Conservation (phyloP, 2,797 vertebrate genomes). For the Menidia menidia region DNA sequence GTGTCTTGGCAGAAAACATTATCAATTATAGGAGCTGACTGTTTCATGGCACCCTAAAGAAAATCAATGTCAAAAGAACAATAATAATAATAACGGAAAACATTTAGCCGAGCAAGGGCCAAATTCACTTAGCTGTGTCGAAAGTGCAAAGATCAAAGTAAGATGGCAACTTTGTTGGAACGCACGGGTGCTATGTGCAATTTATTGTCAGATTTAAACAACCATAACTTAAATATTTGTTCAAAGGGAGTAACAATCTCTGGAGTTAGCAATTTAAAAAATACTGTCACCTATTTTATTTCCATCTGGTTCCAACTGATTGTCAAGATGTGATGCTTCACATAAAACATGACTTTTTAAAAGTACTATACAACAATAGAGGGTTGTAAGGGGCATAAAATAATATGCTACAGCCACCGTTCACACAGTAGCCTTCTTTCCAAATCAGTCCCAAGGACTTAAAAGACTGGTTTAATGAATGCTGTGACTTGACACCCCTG, state of each 20-base stretch:
- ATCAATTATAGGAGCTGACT: constrained; percentile 63
- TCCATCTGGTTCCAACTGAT: background rate
- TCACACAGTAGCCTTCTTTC: constrained; percentile 49
- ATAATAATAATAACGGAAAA: constrained; percentile 24
- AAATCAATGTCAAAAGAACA: constrained; percentile 29
- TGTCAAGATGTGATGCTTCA: constrained; percentile 10
- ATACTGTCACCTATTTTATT: constrained; percentile 5
- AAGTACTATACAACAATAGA: constrained; percentile 15
- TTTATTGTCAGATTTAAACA: no score
- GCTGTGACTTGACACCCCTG: constrained; percentile 70
- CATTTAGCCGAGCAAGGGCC: constrained; percentile 1
- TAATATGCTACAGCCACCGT: constrained; percentile 51
- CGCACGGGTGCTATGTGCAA: background rate
- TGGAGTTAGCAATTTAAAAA: background rate
- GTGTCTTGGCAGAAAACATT: constrained; percentile 50
- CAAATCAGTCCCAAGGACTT: constrained; percentile 67
- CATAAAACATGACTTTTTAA: constrained; percentile 16
- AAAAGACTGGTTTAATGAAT: constrained; percentile 75
- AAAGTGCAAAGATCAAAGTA: background rate
- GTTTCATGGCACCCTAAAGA: constrained; percentile 24
- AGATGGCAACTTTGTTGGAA: background rate
- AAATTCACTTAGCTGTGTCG: constrained; percentile 13
- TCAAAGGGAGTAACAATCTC: no score
- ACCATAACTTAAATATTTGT: no score
- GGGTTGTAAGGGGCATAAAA: constrained; percentile 43